Conservation (phyloP, 1,140 invertebrate genomes). For the Homalodisca vitripennis region DNA sequence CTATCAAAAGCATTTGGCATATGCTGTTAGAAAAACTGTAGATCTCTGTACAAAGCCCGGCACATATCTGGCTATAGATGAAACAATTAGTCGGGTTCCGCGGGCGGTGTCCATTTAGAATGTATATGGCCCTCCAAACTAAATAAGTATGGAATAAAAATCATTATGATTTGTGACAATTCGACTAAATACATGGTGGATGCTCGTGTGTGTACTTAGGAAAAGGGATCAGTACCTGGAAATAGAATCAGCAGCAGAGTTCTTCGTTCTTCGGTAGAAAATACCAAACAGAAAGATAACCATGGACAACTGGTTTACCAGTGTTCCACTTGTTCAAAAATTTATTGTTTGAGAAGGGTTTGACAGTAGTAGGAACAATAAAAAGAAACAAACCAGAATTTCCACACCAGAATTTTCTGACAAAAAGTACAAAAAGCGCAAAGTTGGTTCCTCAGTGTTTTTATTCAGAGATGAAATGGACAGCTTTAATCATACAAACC, state of each 20-base stretch:
- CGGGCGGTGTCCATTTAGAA: conserved; percentile 46
- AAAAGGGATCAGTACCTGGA: conserved; percentile 41
- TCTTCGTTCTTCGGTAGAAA: conserved; percentile 42
- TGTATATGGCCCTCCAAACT: conserved; percentile 48
- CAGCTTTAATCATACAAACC: conserved; percentile 36
- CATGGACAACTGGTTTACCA: conserved; percentile 45
- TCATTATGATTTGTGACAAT: conserved; percentile 45
- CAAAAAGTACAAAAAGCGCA: conserved; percentile 21
- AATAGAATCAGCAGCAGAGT: conserved; percentile 30
- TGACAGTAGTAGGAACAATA: conserved; percentile 42
- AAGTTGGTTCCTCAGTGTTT: conserved; percentile 28
- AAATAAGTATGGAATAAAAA: conserved; percentile 47
- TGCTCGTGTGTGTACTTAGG: conserved; percentile 45
- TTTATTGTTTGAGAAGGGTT: conserved; percentile 36
- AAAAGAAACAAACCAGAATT: conserved; percentile 43
- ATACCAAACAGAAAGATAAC: conserved; percentile 45
- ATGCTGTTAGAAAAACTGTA: conserved; percentile 42
- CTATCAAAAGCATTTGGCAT: conserved; percentile 40
- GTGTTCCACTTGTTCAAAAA: conserved; percentile 35
- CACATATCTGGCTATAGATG: conserved; percentile 44
- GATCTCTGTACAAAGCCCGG: conserved; percentile 40
- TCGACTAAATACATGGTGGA: conserved; percentile 44
- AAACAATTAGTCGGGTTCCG: conserved; percentile 48
- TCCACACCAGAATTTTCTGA: conserved; percentile 33
- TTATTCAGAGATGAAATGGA: conserved; percentile 35